Base-by-base conservation (phyloP, 2,888 invertebrate species). In the Anorthoa munda region DNA sequence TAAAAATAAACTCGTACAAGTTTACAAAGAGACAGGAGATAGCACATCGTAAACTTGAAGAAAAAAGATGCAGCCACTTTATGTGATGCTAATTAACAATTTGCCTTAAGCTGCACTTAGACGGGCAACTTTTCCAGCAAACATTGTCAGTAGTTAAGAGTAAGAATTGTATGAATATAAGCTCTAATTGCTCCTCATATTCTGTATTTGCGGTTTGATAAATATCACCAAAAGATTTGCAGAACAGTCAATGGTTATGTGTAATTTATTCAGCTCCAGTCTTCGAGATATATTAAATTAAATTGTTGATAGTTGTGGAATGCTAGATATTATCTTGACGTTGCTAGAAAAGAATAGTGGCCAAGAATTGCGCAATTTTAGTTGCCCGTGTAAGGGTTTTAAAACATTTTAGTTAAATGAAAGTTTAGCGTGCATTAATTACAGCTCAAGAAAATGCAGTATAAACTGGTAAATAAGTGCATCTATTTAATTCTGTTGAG, bases 1-100 rank as follows among this genome's bases (percentile, higher is more conserved):
- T 56, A 53, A 70, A 67, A 70, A 72, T 66, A 83, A 73, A 77
- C 50, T 75, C 12, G 11, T 59, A 58, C 72, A 77, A 74, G 53
- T 60, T 59, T 69, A 80, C 75, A 82, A 79, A 79, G 56, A 51
- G 78, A 53, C 66, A n/a, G 45, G 72, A 81, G 70, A 80, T 55
- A 64, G 76, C 75, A 80, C 77, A 75, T 83, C 80, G 73, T 85
- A 82, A 87, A 86, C 72, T 83, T 83, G n/a, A n/a, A n/a, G n/a
- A n/a, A n/a, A n/a, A n/a, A 76, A 69, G 72, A 78, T 80, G 81
- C 80, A 81, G 63, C 67, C 75, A 56, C 73, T 74, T 72, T 23
- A 73, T 69, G 66, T 46, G 56, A 51, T 51, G 39, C 15, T 60
- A 75, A 75, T 84, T 71, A 81, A 73, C 71, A 50, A 69, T 75